These are phyloP conservation scores for Pseudomyrmex cubaensis DNA, from an alignment of 1,140 invertebrate species.

Conservation along the genomic window DNA sequence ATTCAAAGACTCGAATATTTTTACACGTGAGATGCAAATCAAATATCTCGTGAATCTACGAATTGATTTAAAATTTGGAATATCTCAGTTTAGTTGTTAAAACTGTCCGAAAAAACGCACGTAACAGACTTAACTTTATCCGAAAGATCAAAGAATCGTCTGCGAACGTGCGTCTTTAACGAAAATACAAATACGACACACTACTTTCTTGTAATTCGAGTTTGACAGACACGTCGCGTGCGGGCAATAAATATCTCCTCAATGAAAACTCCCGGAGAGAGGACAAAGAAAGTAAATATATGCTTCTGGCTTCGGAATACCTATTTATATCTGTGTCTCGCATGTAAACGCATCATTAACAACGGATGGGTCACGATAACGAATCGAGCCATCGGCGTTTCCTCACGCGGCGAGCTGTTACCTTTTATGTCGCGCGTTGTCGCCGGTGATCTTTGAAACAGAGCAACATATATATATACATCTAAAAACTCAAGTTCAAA, in stretches of 20 bases:
- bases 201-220: background rate
- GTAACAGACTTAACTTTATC: background rate
- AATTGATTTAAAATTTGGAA: no score
- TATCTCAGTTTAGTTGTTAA: no score
- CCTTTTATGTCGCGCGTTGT: conserved; percentile 41
- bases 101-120: background rate
- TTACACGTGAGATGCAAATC: no score
- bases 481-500: no score
- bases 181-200: background rate
- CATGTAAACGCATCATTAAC: background rate
- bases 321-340: background rate
- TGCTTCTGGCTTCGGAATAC: background rate
- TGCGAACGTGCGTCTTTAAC: no score
- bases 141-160: no score
- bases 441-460: background rate
- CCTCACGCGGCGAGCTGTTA: background rate
- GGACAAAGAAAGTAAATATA: background rate
- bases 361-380: background rate
- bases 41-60: no score
- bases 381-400: conserved; percentile 25
- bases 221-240: background rate
- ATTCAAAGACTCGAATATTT: no score
- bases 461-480: no score
- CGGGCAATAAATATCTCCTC: no score
- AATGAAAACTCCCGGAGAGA: no score